Evolutionary conservation across 1,140 invertebrate genomes (phyloP).

Genomic region (Planococcus citri): DNA sequence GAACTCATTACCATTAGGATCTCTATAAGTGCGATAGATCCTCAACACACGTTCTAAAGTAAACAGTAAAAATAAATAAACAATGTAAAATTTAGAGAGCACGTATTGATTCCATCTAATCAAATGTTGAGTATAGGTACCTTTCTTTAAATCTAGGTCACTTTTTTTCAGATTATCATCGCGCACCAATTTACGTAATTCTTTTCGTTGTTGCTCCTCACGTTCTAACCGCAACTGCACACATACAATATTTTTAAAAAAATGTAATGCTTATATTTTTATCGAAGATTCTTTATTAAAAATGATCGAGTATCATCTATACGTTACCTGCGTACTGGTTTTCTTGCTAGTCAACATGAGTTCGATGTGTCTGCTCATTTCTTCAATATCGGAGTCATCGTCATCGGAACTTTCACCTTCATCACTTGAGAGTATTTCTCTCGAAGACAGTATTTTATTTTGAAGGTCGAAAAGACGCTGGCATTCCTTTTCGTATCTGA

Average conservation of each 20-base stretch:
- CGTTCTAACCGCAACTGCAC: constrained; percentile 77
- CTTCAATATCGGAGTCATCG: constrained; percentile 79
- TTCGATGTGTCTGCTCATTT: constrained; percentile 97
- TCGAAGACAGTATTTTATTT: constrained; percentile 83
- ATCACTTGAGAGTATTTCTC: constrained; percentile 88
- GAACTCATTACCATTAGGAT: constrained; percentile 79
- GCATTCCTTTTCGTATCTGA: constrained; percentile 93
- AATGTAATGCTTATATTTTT: background rate
- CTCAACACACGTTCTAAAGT: constrained; percentile 51
- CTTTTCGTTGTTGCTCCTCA: constrained; percentile 90
- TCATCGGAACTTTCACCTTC: constrained; percentile 89
- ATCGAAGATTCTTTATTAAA: background rate
- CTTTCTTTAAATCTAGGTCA: constrained; percentile 49
- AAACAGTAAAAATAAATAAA: background rate
- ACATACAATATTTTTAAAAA: no score
- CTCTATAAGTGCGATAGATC: constrained; percentile 87
- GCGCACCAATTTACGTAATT: constrained; percentile 87
- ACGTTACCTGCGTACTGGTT: constrained; percentile 63
- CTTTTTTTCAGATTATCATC: constrained; percentile 50
- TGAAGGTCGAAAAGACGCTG: constrained; percentile 97
- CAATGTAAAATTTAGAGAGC: no score
- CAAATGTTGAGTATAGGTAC: no score
- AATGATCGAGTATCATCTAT: background rate
- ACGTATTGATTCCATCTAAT: no score
- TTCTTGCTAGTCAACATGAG: constrained; percentile 97